Evolutionary conservation across 2,113 vertebrate species (phyloP), one percentile per base, ranked within the genome.

Genomic region (Microtus richardsoni): DNA sequence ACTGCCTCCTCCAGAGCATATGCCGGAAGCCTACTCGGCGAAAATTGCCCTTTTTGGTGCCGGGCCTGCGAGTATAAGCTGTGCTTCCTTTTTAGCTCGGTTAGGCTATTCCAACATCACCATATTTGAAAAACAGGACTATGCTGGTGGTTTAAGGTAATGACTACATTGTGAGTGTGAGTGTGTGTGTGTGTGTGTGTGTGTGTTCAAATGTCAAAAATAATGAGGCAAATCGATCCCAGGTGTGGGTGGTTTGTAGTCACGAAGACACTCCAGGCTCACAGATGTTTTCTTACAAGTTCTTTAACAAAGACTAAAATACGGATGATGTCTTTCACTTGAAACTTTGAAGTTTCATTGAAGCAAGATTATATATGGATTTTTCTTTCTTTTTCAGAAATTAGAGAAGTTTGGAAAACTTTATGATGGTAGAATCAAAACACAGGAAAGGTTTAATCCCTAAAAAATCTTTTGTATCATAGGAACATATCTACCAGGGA

Each of bases 41-140:
- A 99, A 99, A 97, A 99, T 99, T 71, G 99, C 99, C 90, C 98
- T 99, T 94, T 97, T 99, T 95, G 99, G 99, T 94, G 99, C 99
- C 2, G 99, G 99, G 8, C 99, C 99, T 71, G 98, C 99, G 77
- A 99, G 99, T 95, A 98, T 99, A 88, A 99, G 99, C 82, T 99
- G 99, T 94, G 99, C 99, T 89, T 98, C 99, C 0, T 99, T 99
- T 96, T 97, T 99, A 97, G 99, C 98, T 96, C 98, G 99, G 47
- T 89, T 99, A 39, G 99, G 99, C 58, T 99, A 99, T 95, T 98
- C 97, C 0, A 95, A 99, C 96, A 98, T 99, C 97, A 99, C 99
- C 24, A 98, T 99, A 96, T 99, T 99, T 98, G 99, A 99, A 97
- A 99, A 99, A 78, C 97, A 98, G 95, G 97, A 98, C 33, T 99